Evolutionary conservation across 2,797 vertebrate genomes (phyloP).

Genomic region (Tragopan temminckii): DNA sequence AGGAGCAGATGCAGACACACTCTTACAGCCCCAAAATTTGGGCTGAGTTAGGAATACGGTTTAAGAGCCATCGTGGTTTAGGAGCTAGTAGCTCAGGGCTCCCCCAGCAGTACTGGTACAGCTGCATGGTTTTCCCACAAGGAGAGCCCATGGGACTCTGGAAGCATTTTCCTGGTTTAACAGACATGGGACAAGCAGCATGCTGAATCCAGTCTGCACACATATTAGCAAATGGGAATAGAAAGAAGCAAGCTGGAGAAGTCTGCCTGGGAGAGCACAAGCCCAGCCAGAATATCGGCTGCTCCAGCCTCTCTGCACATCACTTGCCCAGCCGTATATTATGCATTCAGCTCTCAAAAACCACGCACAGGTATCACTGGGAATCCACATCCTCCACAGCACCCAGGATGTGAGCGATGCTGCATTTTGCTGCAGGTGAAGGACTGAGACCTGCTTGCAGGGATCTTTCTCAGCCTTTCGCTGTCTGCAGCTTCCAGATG

Average conservation of each 20-base stretch:
- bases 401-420: neutral
- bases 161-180: neutral
- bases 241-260: neutral
- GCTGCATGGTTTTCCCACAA: neutral
- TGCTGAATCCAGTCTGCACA: fast-evolving
- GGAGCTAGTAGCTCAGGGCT: neutral
- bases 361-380: no score
- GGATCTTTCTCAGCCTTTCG: neutral
- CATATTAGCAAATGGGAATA: neutral
- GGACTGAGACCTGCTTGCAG: neutral
- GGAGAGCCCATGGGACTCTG: neutral
- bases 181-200: neutral
- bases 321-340: no score
- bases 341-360: neutral
- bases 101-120: no score
- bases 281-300: neutral
- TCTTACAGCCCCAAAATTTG: neutral
- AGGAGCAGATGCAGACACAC: neutral
- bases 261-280: neutral
- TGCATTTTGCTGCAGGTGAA: neutral
- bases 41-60: neutral
- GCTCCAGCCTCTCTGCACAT: neutral
- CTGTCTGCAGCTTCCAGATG: slow-evolving; percentile 22
- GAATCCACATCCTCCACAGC: neutral
- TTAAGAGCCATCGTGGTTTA: neutral